phyloP scores from a whole-genome alignment of 2,797 vertebrate species.

The Typhlichthys eigenmanni region DNA sequence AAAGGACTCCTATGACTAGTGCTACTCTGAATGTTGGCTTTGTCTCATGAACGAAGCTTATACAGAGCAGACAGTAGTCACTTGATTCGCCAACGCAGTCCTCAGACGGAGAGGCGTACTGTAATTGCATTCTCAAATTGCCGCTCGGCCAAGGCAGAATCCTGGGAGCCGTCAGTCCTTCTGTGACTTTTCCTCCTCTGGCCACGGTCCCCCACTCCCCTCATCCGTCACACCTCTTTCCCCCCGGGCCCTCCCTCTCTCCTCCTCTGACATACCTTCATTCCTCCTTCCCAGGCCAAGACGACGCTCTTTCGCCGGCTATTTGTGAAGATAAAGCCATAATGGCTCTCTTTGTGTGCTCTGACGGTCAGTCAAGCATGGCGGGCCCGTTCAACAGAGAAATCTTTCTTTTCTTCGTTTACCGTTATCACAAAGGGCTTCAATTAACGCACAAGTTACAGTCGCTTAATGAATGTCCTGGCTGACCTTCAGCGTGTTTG shows the following conservation, averaged over 20 bases:
- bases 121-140: constrained; percentile 68
- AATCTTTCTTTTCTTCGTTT: constrained; percentile 66
- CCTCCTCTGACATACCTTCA: constrained; percentile 36
- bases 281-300: constrained; percentile 36
- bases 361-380: constrained; percentile 65
- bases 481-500: constrained; percentile 70
- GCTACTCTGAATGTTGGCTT: constrained; percentile 53
- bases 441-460: constrained; percentile 73
- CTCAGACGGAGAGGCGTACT: constrained; percentile 51
- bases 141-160: constrained; percentile 45
- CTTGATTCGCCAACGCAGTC: constrained; percentile 53
- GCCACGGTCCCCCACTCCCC: constrained; percentile 51
- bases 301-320: constrained; percentile 51
- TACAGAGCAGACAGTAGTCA: constrained; percentile 58
- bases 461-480: constrained; percentile 70
- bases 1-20: constrained; percentile 55
- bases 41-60: constrained; percentile 54
- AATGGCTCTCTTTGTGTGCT: constrained; percentile 75
- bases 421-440: constrained; percentile 65
- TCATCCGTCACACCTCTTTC: constrained; percentile 62
- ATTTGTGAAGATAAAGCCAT: constrained; percentile 77
- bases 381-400: constrained; percentile 60
- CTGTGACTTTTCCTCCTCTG: constrained; percentile 35
- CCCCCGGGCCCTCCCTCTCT: constrained; percentile 10
- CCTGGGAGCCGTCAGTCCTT: constrained; percentile 41